Base-by-base conservation (phyloP, 2,113 vertebrate genomes). In the Castor canadensis region DNA sequence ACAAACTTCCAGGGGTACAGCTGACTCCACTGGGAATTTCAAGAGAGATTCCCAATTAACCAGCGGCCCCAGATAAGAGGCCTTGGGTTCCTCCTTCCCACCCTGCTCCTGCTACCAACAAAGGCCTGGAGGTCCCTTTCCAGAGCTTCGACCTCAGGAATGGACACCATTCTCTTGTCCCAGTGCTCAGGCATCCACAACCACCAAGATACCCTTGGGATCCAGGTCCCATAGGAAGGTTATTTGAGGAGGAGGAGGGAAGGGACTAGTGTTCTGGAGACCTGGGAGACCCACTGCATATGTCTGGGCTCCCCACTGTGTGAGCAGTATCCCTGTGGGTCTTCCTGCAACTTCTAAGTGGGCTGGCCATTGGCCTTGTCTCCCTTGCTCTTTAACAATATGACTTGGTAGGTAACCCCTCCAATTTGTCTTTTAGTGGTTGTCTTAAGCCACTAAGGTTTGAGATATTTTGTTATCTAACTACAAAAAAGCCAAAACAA, bases 161-260 rank as follows among this genome's bases (percentile, higher is more conserved):
- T 30, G 3, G 17, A 5, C 1, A 11, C 1, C 38, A 6, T 5
- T 47, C 17, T 49, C 71, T 35, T 40, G 2, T 16, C n/a, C 47
- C 75, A 30, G 58, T 32, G 9, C 10, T 7, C 5, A 43, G 7
- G 60, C 15, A n/a, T 1, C 12, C 5, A 10, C 8, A 26, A 60
- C 5, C 15, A 58, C 38, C 11, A 11, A 40, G 79, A 12, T 13
- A 60, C 40, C 24, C 93, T 49, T 12, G 28, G 19, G n/a, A 20
- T 24, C 0, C 20, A 45, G 64, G 26, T 2, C 13, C 86, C 32
- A 52, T 0, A 1, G 19, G 17, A 32, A 16, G 40, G 11, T 2
- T 40, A 8, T 10, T 3, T n/a, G 8, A 28, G 60, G 49, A 67
- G 38, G 35, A 67, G 38, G 26, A 38, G 19, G 43, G 73, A 16